Base-by-base conservation (phyloP, 2,797 vertebrate genomes). In the Myotis myotis region DNA sequence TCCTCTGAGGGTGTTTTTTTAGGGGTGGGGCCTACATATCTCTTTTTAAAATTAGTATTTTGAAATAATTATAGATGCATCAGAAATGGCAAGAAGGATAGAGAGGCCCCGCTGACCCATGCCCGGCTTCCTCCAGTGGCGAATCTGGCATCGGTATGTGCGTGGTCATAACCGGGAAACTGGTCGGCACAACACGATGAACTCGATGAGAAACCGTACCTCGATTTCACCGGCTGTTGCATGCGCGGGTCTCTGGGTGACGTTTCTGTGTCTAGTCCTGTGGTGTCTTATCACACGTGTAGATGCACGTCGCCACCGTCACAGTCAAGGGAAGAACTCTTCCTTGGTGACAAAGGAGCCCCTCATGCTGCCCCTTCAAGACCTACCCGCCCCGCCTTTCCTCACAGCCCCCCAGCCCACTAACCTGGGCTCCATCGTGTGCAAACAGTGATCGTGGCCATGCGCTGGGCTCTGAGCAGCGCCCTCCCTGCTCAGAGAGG, bases 221-320 rank as follows among this genome's bases (percentile, higher is more conserved):
- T 22, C 5, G 1, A 10, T 15, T 4, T n/a, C 30, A 6, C 60
- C 8, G 1, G 5, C 8, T 25, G n/a, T 17, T 12, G 22, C 20
- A 0, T 1, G 3, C 1, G 0, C 8, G 16, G 36, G 36, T 11
- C 64, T 51, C 72, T 4, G 10, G 12, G n/a, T 25, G 20, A 1
- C 0, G 20, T 20, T 23, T 57, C 13, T 41, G 68, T 41, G 75
- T 36, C 3, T 19, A 15, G 28, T 25, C 33, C 53, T 15, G 1
- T 2, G 60, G 25, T 0, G 0, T 33, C 12, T 53, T 16, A 7
- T 64, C 66, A 28, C 64, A 25, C 0, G 0, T 10, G 4, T 8
- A 8, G 53, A 16, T 49, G 30, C 36, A 0, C 0, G 1, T 15
- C 0, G 2, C 2, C 23, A 8, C 30, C 3, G 0, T 30, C 44